phyloP scores from a whole-genome alignment of 2,113 vertebrate genomes.

The Shinisaurus crocodilurus region DNA sequence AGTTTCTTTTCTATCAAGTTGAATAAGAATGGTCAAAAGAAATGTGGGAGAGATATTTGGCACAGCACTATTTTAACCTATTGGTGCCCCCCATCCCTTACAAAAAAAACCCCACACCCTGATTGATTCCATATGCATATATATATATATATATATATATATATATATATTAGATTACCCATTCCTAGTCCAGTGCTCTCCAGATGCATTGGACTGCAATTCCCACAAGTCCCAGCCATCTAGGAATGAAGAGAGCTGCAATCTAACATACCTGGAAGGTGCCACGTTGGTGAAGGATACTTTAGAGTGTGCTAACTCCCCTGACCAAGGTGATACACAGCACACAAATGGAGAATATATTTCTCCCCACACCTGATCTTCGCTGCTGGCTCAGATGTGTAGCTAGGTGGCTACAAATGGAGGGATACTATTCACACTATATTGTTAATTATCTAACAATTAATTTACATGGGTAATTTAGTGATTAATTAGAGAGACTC shows the following conservation, averaged over 20 bases:
- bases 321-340: background rate
- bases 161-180: too few relatives aligned
- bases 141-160: too few relatives aligned
- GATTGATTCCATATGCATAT: accelerated
- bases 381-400: background rate
- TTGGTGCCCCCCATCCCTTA: too few relatives aligned
- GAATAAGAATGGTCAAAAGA: too few relatives aligned
- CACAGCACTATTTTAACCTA: background rate
- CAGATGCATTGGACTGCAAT: too few relatives aligned
- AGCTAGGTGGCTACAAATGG: background rate
- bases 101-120: background rate
- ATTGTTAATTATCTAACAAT: conserved; percentile 33
- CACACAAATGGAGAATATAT: background rate
- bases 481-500: conserved; percentile 23
- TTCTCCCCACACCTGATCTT: background rate
- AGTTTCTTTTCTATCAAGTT: too few relatives aligned
- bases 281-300: too few relatives aligned
- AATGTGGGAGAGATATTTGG: too few relatives aligned
- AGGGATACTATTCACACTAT: background rate
- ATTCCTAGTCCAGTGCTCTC: too few relatives aligned
- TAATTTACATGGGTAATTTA: conserved; percentile 9
- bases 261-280: too few relatives aligned
- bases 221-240: too few relatives aligned
- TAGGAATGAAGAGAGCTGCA: too few relatives aligned
- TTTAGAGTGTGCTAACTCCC: background rate